phyloP scores from a whole-genome alignment of 2,113 vertebrate species.

The Pomatorhinus ruficollis region DNA sequence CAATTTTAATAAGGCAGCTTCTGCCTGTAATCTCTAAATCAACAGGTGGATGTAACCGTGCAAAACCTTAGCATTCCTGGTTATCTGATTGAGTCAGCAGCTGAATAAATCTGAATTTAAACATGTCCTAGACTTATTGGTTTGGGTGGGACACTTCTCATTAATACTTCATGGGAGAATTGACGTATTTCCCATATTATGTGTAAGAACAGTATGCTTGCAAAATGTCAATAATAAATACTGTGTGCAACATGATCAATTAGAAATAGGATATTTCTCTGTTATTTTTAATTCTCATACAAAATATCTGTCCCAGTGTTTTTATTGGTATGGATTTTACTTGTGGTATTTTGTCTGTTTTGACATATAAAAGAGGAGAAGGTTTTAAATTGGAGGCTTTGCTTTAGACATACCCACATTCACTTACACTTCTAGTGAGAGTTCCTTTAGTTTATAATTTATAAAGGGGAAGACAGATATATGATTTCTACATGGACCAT shows the following conservation, averaged over 20 bases:
- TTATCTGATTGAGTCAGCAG: background rate
- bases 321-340: background rate
- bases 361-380: background rate
- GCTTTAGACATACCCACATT: background rate
- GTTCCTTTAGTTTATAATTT: constrained; percentile 3
- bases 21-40: constrained; percentile 17
- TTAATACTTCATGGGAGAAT: background rate
- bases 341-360: background rate
- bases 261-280: background rate
- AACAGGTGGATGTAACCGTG: background rate
- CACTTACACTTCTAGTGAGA: background rate
- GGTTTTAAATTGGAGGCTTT: constrained; percentile 30
- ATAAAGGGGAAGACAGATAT: background rate
- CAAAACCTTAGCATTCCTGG: background rate
- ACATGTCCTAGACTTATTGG: background rate
- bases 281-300: background rate
- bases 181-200: background rate
- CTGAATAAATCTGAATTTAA: background rate
- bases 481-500: background rate
- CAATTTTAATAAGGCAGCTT: background rate
- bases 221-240: background rate
- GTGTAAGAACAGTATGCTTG: background rate
- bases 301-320: background rate
- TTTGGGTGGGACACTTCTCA: background rate
- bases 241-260: background rate